Percentiles rank a stretch among this genome's conserved stretches.
Evolutionary conservation across 2,888 invertebrate genomes (phyloP).

Genomic region (Apoda limacodes): DNA sequence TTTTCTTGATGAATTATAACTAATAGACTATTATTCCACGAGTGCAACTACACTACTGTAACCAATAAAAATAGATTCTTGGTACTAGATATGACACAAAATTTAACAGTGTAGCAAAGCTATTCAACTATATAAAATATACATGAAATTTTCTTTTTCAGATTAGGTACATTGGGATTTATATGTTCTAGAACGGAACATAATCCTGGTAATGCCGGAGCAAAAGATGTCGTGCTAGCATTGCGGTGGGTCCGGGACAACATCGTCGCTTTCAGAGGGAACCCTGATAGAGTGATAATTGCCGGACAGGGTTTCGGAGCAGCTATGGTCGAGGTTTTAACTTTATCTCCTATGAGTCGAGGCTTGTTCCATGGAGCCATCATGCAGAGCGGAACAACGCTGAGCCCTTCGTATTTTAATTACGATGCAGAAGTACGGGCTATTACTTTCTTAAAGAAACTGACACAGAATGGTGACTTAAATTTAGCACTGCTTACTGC

Average conservation of each 20-base stretch:
- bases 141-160: too few relatives aligned
- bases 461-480: conserved; percentile 22
- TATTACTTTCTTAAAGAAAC: conserved; percentile 22
- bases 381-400: conserved; percentile 47
- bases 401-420: conserved; percentile 54
- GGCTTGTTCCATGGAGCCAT: conserved; percentile 49
- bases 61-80: too few relatives aligned
- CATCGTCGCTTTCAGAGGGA: conserved; percentile 53
- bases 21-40: too few relatives aligned
- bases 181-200: conserved; percentile 39
- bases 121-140: too few relatives aligned
- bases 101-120: too few relatives aligned
- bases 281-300: conserved; percentile 39
- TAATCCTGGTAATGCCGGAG: conserved; percentile 51
- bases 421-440: conserved; percentile 44
- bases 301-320: conserved; percentile 54
- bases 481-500: conserved; percentile 23
- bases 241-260: conserved; percentile 56
- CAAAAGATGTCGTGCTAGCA: conserved; percentile 47
- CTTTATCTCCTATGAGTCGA: conserved; percentile 33
- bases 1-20: too few relatives aligned
- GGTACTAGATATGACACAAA: too few relatives aligned
- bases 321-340: conserved; percentile 45
- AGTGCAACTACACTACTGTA: too few relatives aligned
- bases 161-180: conserved; percentile 47